Conservation (phyloP, 2,113 vertebrate species). For the Pristiophorus japonicus region DNA sequence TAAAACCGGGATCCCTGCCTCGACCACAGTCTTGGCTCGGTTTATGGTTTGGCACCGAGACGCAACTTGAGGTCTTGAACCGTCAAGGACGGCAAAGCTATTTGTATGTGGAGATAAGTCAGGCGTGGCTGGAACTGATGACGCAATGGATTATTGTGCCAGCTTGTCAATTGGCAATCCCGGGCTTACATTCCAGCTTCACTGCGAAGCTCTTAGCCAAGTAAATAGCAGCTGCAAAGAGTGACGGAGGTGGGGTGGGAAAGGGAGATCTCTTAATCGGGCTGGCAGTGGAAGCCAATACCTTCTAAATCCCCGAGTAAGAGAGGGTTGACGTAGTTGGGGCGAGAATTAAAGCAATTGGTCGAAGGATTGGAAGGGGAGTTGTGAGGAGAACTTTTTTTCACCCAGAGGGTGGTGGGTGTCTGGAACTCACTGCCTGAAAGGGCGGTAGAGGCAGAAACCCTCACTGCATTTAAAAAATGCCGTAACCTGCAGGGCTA, state of each 20-base stretch:
- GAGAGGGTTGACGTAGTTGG: background rate
- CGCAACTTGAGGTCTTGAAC: background rate
- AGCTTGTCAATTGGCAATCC: background rate
- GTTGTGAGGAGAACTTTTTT: no score
- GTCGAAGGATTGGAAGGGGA: no score
- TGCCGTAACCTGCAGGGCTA: no score
- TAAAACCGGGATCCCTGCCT: no score
- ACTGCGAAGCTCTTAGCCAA: background rate
- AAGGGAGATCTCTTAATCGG: background rate
- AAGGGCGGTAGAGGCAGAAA: no score
- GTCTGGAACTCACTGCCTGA: no score
- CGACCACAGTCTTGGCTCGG: background rate
- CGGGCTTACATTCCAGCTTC: background rate
- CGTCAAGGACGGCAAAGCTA: background rate
- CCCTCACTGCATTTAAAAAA: no score
- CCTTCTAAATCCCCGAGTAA: background rate
- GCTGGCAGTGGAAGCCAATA: background rate
- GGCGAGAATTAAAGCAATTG: no score
- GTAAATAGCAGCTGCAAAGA: background rate
- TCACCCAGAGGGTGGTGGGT: no score
- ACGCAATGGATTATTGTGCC: background rate
- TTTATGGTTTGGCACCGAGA: background rate
- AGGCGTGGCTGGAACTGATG: background rate
- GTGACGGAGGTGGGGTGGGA: background rate
- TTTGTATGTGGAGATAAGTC: background rate